Evolutionary conservation across 2,113 vertebrate species (phyloP).

Genomic region (Parotia lawesii): DNA sequence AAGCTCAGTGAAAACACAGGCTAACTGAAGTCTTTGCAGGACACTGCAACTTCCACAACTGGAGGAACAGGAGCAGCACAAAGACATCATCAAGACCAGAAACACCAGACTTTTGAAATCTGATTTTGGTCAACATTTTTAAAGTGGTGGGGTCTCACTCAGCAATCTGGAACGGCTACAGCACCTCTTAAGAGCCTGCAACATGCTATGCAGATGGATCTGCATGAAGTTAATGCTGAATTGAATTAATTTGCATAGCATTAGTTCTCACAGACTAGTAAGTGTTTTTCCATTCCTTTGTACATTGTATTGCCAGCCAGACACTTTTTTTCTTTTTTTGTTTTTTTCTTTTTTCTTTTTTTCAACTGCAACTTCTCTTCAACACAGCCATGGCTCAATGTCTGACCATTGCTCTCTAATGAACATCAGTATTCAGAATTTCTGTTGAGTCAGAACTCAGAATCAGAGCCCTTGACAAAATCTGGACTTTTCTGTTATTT

Average conservation of each 20-base stretch:
- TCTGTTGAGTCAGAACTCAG: neutral
- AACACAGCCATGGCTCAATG: neutral
- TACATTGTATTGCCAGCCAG: conserved; percentile 50
- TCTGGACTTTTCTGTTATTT: neutral
- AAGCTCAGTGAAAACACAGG: neutral
- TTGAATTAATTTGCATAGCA: conserved; percentile 67
- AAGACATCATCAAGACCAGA: neutral
- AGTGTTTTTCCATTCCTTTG: conserved; percentile 63
- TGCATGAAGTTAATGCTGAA: conserved; percentile 64
- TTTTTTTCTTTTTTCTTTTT: neutral
- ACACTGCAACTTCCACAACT: neutral
- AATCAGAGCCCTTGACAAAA: neutral
- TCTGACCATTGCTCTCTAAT: neutral
- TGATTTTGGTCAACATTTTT: conserved; percentile 9
- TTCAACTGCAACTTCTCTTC: neutral
- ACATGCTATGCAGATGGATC: conserved; percentile 61
- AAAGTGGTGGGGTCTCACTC: neutral
- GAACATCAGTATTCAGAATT: neutral
- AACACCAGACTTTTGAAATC: neutral
- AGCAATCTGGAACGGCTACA: conserved; percentile 46
- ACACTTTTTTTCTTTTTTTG: neutral
- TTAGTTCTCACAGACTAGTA: conserved; percentile 63
- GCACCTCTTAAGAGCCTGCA: conserved; percentile 51
- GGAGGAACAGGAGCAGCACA: neutral
- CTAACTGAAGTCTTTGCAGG: neutral